Evolutionary conservation across 2,888 invertebrate genomes (phyloP), one percentile per base, ranked within the genome.

Genomic region (Notodonta ziczac): DNA sequence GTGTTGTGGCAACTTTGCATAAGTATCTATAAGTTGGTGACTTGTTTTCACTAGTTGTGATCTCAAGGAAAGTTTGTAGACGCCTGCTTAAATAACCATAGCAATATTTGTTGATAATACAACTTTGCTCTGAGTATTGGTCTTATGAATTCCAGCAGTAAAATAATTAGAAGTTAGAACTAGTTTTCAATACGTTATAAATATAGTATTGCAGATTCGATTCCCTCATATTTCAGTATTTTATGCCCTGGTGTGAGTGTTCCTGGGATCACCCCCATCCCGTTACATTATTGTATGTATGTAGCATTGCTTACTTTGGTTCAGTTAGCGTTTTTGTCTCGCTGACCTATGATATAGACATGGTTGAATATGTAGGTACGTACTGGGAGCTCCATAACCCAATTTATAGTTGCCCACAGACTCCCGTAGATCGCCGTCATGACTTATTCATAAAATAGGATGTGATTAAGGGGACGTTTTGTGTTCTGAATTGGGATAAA

Each of bases 41-140:
- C 54, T 40, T 32, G 32, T 57, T 67, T 55, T 48, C 24, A 13
- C 24, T 10, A 51, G 7, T 14, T 10, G 24, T 16, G 13, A 24
- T 24, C 24, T 24, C 60, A 39, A 13, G n/a, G 39, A 16, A 44
- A 66, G 57, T 65, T 69, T 50, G 2, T 35, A 32, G 50, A 61
- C 67, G 73, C 73, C 73, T 72, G 63, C 64, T 58, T 44, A 66
- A 64, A 61, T 59, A 62, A 63, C 58, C 42, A 63, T 66, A 72
- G 64, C 70, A 72, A 62, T 9, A 51, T 65, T 69, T 61, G 16
- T 53, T 35, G 42, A 44, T 59, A 39, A 9, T 14, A 57, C 12
- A 64, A 63, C 61, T 69, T 66, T 4, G 39, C 52, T 52, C 13
- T 46, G n/a, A n/a, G n/a, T 46, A n/a, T 46, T 46, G 5, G 5